Base-by-base conservation (phyloP, 2,888 invertebrate genomes). In the Galerucella pusilla region DNA sequence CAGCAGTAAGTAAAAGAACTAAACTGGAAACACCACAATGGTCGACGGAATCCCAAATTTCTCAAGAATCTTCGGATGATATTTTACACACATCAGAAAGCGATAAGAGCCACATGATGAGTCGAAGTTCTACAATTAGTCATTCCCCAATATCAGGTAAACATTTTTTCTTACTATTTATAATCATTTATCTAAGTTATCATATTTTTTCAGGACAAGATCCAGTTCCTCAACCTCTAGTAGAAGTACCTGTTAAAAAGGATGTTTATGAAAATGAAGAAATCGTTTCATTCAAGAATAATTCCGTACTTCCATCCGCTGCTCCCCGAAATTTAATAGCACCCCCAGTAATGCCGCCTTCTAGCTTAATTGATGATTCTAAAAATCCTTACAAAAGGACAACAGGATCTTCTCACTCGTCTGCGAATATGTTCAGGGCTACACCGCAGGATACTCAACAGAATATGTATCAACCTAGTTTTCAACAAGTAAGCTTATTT, bases 31-130 rank as follows among this genome's bases (percentile, higher is more conserved):
- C 91, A 25, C 91, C 91, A 2, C 92, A 92, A 80, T 92, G 92
- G 92, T 92, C 92, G 6, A 91, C 90, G 71, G 92, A 92, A 83
- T 92, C 92, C 52, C 91, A 92, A 84, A 89, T 91, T 86, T 92
- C 91, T 11, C 91, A 92, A 83, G 92, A 92, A 81, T 92, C 92
- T 2, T 92, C 91, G 77, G 92, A 92, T 81, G 91, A 91, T 49
- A 88, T 90, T 28, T 87, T 90, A 57, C 91, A 91, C 67, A 91
- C 91, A 12, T 91, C 91, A 11, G 91, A 91, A 82, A 91, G 90
- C 72, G 91, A 91, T 64, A 90, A 91, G 83, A 91, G 91, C 87
- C 90, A 90, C 80, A 90, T 90, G 83, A 89, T 90, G 76, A 91
- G 91, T 3, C 88, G 91, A 78, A 87, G 87, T 74, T 87, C 88